Conservation (phyloP, 30 jellyfish, hydroid and myxozoan genomes). For the Morbakka virulenta region DNA sequence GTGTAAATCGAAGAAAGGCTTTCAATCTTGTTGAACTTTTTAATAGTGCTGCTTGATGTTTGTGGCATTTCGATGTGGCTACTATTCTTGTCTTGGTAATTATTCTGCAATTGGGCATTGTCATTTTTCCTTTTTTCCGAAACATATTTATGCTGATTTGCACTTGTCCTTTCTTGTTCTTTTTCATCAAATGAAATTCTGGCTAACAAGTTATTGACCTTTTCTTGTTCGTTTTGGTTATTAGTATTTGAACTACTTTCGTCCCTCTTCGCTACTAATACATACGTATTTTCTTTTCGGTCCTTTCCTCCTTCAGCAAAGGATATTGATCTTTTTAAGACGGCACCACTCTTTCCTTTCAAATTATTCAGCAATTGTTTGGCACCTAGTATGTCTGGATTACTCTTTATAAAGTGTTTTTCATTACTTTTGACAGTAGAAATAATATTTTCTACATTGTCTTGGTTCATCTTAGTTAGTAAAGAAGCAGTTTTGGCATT, state of each 20-base stretch:
- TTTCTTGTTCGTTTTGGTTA: no score
- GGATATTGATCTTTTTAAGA: not conserved
- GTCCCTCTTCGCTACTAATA: not conserved
- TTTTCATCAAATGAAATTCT: not conserved
- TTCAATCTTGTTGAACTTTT: not conserved
- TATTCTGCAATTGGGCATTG: not conserved
- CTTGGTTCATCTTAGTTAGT: constrained; percentile 3
- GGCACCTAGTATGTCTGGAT: not conserved
- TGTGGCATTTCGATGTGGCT: not conserved
- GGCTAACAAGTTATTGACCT: no score
- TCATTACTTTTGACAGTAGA: constrained; percentile 17
- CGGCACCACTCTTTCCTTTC: not conserved
- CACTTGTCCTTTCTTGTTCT: not conserved
- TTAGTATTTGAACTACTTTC: not conserved
- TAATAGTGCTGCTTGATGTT: not conserved
- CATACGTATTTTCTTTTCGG: no score
- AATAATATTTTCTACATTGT: constrained; percentile 2
- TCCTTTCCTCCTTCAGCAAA: not conserved
- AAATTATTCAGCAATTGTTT: not conserved
- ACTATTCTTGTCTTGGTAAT: not conserved
- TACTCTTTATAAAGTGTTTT: not conserved
- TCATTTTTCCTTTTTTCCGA: not conserved
- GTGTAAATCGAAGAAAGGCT: not conserved
- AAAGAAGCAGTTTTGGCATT: not conserved
- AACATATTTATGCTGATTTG: not conserved